phyloP scores from a whole-genome alignment of 2,888 invertebrate species.

The Nasonovia ribisnigri region DNA sequence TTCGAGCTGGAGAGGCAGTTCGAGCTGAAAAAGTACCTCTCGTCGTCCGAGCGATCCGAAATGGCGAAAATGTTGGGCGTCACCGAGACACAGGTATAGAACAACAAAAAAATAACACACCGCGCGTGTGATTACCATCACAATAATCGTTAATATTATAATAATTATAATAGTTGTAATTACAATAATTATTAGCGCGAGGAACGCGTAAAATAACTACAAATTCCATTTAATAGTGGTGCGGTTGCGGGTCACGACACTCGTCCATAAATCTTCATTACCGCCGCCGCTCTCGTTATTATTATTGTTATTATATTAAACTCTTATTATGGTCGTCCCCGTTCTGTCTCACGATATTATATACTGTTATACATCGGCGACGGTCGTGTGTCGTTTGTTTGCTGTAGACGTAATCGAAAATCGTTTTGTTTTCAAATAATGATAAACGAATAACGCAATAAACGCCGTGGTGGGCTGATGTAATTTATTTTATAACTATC shows the following conservation, averaged over 20 bases:
- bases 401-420: slow-evolving; percentile 44
- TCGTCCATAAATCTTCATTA: slow-evolving; percentile 59
- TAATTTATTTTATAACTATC: background rate
- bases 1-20: slow-evolving; percentile 97
- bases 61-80: slow-evolving; percentile 95
- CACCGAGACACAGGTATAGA: slow-evolving; percentile 93
- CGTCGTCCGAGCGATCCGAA: slow-evolving; percentile 92
- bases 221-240: background rate
- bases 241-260: slow-evolving; percentile 53
- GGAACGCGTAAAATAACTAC: background rate
- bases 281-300: background rate
- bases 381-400: slow-evolving; percentile 6
- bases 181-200: background rate
- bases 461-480: background rate
- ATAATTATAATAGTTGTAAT: no score
- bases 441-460: slow-evolving; percentile 5
- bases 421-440: slow-evolving; percentile 44
- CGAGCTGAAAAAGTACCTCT: slow-evolving; percentile 95
- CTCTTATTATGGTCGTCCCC: background rate
- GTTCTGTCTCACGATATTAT: background rate
- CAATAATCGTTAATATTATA: background rate
- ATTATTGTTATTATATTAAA: slow-evolving; percentile 23
- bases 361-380: background rate
- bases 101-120: background rate
- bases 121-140: background rate